phyloP scores from a whole-genome alignment of 2,888 invertebrate genomes.

The Trichopria drosophilae region DNA sequence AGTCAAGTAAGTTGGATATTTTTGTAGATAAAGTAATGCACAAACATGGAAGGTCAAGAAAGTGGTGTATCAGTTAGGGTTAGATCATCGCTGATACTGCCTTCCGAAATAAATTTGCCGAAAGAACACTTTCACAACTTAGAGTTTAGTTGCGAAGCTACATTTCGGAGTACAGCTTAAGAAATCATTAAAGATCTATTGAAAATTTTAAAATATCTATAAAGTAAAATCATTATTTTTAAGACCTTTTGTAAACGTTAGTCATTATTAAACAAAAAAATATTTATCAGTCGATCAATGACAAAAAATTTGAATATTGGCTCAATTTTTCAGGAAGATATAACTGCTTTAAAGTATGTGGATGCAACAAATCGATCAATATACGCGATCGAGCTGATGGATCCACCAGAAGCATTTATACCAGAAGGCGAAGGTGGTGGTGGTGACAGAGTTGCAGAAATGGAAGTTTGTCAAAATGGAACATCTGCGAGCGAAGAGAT shows the following conservation, averaged over 20 bases:
- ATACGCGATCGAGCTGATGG: constrained; percentile 59
- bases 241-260: no score
- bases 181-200: no score
- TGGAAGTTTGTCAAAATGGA: constrained; percentile 43
- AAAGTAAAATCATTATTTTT: not conserved
- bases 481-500: constrained; percentile 30
- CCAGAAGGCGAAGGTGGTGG: constrained; percentile 38
- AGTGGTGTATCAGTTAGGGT: constrained; percentile 42
- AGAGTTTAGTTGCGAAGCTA: constrained; percentile 52
- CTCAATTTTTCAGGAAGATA: constrained; percentile 60
- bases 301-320: constrained; percentile 5
- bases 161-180: constrained; percentile 49
- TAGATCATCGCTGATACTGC: constrained; percentile 53
- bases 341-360: constrained; percentile 60
- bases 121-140: constrained; percentile 55
- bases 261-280: no score
- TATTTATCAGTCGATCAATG: not conserved
- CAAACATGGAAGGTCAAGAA: constrained; percentile 52
- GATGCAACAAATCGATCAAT: constrained; percentile 60
- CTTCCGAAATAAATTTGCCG: constrained; percentile 46
- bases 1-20: constrained; percentile 59
- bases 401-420: constrained; percentile 50
- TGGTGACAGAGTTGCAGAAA: constrained; percentile 42
- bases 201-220: no score
- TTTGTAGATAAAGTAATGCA: constrained; percentile 1